Evolutionary conservation across 2,888 invertebrate genomes (phyloP).

Genomic region (Linyphia triangularis): DNA sequence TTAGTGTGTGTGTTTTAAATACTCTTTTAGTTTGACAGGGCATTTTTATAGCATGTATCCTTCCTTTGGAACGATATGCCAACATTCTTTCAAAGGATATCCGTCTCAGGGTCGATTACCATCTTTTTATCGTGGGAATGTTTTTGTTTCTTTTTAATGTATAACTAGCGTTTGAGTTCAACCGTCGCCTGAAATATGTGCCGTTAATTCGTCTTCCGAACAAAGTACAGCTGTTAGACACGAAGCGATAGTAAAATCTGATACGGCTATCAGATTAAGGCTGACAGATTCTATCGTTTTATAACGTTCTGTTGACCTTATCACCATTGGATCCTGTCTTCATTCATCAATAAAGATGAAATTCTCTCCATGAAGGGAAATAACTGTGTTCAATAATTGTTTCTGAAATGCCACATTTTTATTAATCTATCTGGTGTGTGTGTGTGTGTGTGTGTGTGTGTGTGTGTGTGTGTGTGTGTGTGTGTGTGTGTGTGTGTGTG

Average conservation of each 20-base stretch:
- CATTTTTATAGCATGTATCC: too few relatives aligned
- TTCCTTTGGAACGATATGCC: too few relatives aligned
- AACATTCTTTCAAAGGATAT: not conserved
- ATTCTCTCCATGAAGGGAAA: conserved; percentile 17
- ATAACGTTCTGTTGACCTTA: conserved; percentile 43
- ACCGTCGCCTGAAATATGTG: not conserved
- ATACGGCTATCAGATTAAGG: conserved; percentile 49
- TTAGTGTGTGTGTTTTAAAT: too few relatives aligned
- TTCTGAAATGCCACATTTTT: too few relatives aligned
- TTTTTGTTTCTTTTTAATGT: not conserved
- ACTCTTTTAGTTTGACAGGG: too few relatives aligned
- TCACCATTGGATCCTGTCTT: conserved; percentile 50
- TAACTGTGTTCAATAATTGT: not conserved
- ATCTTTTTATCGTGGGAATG: not conserved
- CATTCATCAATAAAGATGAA: conserved; percentile 60
- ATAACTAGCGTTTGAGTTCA: not conserved
- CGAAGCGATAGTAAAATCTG: conserved; percentile 34
- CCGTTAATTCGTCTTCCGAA: conserved; percentile 43
- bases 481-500: too few relatives aligned
- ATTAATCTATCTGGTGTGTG: too few relatives aligned
- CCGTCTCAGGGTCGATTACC: not conserved
- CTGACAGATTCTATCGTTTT: conserved; percentile 61
- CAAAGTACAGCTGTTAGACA: conserved; percentile 59
- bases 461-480: too few relatives aligned
- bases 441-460: too few relatives aligned